Evolutionary conservation across 2,888 invertebrate species (phyloP), one percentile per base, ranked within the genome.

Genomic region (Cheilosia vulpina): DNA sequence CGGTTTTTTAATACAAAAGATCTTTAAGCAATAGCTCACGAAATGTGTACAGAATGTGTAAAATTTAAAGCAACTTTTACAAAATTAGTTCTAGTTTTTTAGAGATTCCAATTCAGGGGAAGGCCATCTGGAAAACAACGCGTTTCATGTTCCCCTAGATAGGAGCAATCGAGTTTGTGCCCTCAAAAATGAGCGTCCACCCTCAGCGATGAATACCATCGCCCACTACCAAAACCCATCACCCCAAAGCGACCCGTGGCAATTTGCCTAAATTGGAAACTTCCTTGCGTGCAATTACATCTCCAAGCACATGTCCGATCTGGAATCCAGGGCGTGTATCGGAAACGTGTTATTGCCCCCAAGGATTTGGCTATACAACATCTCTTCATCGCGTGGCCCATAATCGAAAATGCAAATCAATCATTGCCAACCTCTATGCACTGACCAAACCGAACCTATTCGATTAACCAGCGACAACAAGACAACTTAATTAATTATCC

Each of bases 401-500:
- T 19, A 73, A 69, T 65, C 80, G 60, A 62, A 85, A 85, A 85
- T 80, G 75, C 71, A 85, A 85, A 85, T 85, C 85, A 85, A 80
- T 85, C 85, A 79, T 60, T 75, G 52, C 45, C 58, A 52, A 66
- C 65, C 60, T 68, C 43, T 53, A 66, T 38, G 52, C 50, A 69
- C 13, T 34, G 4, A 31, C 17, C 41, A 4, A 57, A 15, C 52
- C 43, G 47, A 58, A 41, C 41, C 38, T 13, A 47, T 58, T 43
- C 41, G 58, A 21, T n/a, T 24, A 17, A 47, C 53, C 45, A 52
- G 13, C 68, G 63, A 53, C 73, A 73, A 53, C 38, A n/a, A 66
- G 62, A 76, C 77, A 77, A 85, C 81, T 68, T 81, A 81, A 85
- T 81, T 85, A 85, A 81, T 85, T 85, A 81, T 81, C 85, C 63